Percentiles rank a stretch among this genome's conserved stretches.
Evolutionary conservation across 2,113 vertebrate species (phyloP).

Genomic region (Euleptes europaea): DNA sequence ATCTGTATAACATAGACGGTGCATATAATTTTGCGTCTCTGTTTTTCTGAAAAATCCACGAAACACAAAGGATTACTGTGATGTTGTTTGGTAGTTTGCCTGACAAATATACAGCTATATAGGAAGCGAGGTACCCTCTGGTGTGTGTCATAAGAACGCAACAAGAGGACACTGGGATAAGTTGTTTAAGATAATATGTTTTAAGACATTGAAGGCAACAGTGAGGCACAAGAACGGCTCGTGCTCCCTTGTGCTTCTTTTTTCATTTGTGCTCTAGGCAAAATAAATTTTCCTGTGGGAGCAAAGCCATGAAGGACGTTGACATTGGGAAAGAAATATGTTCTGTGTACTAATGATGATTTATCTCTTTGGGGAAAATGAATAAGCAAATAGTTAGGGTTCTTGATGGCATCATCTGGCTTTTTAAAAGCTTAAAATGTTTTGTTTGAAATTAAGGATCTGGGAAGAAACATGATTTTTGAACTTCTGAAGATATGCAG

Average conservation of each 20-base stretch:
- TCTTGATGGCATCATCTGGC: neutral
- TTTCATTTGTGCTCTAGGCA: conserved; percentile 39
- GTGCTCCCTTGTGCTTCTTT: neutral
- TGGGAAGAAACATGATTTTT: neutral
- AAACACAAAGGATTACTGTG: neutral
- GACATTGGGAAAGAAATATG: conserved; percentile 31
- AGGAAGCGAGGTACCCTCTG: neutral
- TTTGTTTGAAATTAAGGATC: neutral
- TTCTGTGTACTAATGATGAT: conserved; percentile 4
- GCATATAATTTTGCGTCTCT: neutral
- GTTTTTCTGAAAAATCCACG: neutral
- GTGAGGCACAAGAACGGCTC: conserved; percentile 10
- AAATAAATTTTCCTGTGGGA: conserved; percentile 59
- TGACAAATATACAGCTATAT: neutral
- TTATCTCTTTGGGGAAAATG: conserved; percentile 25
- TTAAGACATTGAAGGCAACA: neutral
- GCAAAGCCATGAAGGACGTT: conserved; percentile 36
- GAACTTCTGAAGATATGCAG: neutral
- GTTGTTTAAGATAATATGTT: conserved; percentile 4
- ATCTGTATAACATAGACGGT: neutral
- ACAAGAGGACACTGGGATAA: conserved; percentile 6
- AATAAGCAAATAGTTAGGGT: neutral
- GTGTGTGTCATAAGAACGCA: neutral
- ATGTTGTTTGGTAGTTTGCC: neutral
- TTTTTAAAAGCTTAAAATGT: neutral